phyloP scores from a whole-genome alignment of 2,888 invertebrate genomes.

The Parasteatoda lunata region DNA sequence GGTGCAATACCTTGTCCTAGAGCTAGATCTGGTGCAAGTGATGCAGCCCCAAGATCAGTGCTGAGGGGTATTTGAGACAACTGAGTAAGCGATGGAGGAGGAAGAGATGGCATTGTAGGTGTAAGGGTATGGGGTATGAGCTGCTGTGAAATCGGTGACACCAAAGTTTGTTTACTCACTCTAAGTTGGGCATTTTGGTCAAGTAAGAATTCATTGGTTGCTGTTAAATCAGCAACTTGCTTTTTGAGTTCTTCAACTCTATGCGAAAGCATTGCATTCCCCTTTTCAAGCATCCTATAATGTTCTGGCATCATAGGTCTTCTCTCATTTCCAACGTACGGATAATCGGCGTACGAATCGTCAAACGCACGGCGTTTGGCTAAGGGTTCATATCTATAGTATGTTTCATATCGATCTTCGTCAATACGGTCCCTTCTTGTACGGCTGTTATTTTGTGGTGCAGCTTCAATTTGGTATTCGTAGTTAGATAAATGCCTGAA shows the following conservation, averaged over 20 bases:
- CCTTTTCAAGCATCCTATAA: conserved; percentile 77
- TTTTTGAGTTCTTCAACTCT: conserved; percentile 83
- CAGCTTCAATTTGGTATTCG: conserved; percentile 56
- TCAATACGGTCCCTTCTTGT: conserved; percentile 58
- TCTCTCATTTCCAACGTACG: conserved; percentile 23
- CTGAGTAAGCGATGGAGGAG: conserved; percentile 61
- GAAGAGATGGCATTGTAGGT: conserved; percentile 55
- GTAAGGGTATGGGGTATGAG: conserved; percentile 66
- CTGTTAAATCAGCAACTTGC: conserved; percentile 83
- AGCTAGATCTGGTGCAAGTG: conserved; percentile 70
- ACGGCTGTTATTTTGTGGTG: conserved; percentile 29
- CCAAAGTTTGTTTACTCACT: conserved; percentile 77
- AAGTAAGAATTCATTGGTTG: conserved; percentile 85
- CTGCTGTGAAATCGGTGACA: conserved; percentile 64
- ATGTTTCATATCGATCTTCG: conserved; percentile 52
- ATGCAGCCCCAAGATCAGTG: conserved; percentile 70
- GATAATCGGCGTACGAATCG: conserved; percentile 30
- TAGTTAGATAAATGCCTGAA: conserved; percentile 75
- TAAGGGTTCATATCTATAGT: conserved; percentile 70
- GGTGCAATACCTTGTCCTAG: conserved; percentile 76
- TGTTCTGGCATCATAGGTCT: conserved; percentile 59
- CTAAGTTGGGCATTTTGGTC: conserved; percentile 85
- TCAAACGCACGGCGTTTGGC: conserved; percentile 69
- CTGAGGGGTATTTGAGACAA: conserved; percentile 58
- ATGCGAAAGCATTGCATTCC: conserved; percentile 81